phyloP scores from a whole-genome alignment of 2,113 vertebrate species.

The Rhinolophus sinicus region DNA sequence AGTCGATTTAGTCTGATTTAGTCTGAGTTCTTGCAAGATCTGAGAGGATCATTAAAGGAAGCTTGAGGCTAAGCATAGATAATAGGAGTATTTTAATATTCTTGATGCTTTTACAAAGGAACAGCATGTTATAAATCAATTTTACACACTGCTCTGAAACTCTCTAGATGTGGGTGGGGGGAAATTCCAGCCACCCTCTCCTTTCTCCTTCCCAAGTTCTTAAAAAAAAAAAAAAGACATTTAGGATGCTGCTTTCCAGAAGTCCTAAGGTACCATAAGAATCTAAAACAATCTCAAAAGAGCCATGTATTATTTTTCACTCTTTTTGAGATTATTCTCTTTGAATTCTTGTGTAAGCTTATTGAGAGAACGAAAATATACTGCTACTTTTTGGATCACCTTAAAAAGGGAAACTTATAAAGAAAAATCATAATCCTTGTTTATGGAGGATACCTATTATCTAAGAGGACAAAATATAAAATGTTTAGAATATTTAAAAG shows the following conservation, averaged over 20 bases:
- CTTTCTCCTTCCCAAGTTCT: slow-evolving; percentile 50
- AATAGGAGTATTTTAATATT: slow-evolving; percentile 85
- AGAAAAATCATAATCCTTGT: slow-evolving; percentile 26
- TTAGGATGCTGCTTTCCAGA: slow-evolving; percentile 52
- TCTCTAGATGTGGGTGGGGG: not conserved
- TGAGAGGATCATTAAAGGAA: slow-evolving; percentile 85
- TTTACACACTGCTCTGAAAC: slow-evolving; percentile 67
- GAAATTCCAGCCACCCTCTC: not conserved
- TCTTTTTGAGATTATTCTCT: slow-evolving; percentile 31
- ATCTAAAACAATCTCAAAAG: slow-evolving; percentile 47
- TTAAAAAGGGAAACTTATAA: slow-evolving; percentile 52
- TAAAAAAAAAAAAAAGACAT: slow-evolving; percentile 48
- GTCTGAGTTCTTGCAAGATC: slow-evolving; percentile 81
- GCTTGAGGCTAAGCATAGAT: slow-evolving; percentile 85
- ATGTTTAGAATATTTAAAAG: not conserved
- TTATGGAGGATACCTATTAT: not conserved
- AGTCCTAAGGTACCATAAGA: slow-evolving; percentile 49
- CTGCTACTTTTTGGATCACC: not conserved
- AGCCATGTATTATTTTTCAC: slow-evolving; percentile 48
- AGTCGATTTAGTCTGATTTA: slow-evolving; percentile 84
- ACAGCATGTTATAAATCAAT: slow-evolving; percentile 77
- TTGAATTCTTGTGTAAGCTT: slow-evolving; percentile 48
- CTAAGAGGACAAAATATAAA: not conserved
- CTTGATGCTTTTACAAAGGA: slow-evolving; percentile 80
- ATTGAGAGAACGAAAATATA: slow-evolving; percentile 47